Evolutionary conservation across 2,797 vertebrate genomes (phyloP), one percentile per base, ranked within the genome.

Genomic region (Ibycter americanus): DNA sequence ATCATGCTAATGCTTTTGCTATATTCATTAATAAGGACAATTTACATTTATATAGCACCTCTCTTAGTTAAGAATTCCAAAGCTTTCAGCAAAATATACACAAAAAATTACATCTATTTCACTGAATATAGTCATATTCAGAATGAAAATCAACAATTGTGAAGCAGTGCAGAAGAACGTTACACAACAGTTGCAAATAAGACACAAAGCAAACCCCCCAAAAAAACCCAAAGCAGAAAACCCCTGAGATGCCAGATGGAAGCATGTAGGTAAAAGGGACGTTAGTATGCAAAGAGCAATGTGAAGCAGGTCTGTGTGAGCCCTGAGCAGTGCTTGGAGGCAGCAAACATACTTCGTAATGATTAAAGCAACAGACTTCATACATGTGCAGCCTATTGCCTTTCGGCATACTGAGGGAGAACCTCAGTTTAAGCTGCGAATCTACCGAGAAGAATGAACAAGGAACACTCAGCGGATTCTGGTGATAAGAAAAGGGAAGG

Each of bases 1-100:
- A 98, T 97, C 96, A 96, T 93, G 96, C 95, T 97, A 96, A 98
- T 98, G 97, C 89, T 96, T 93, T 94, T 1, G 9, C 88, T 96
- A 55, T 81, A 92, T 68, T 96, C 96, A 97, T 94, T 97, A 97
- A 97, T 95, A 96, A 97, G 92, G 96, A 97, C 84, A 97, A 96
- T 97, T 98, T 96, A 96, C 93, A 96, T 97, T 96, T 95, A 94
- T 91, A 93, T 93, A 97, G 93, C 79, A 96, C 92, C 92, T 97
- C 96, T 95, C 49, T 80, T 82, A 81, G 79, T 86, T 90, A 97
- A 95, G 83, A 96, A 97, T 96, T 87, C 88, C 25, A 93, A 97
- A 87, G 94, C 96, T 96, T 97, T 97, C 95, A 95, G 70, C 87
- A 93, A 93, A 96, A 95, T 74, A 94, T 84, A 94, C 89, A 97